Evolutionary conservation across 1,140 invertebrate genomes (phyloP), one percentile per base, ranked within the genome.

Genomic region (Frieseomelitta varia): DNA sequence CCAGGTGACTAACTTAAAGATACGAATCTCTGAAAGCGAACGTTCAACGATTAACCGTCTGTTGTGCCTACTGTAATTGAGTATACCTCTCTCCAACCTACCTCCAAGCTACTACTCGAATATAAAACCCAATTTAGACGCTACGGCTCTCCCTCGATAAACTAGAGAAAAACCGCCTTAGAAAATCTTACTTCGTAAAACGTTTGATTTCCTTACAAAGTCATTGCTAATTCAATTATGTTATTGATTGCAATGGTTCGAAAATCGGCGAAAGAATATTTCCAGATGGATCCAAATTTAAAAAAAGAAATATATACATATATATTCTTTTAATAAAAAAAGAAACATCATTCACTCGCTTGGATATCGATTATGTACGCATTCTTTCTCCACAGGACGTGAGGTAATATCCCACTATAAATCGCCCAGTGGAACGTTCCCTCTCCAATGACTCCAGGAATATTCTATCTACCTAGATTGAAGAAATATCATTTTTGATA

Each of bases 1-100:
- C 80, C 80, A 82, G 80, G 80, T 82, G 80, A 76, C 80, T 65
- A 34, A 55, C 74, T 68, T 24, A 1, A 17, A 82, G 80, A 82
- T 82, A 82, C 34, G 61, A 56, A 82, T 82, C 80, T 82, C 19
- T 17, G 61, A 65, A 17, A 51, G n/a, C 21, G 12, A 53, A 61
- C 55, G 34, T 27, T 47, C 15, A 21, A 77, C 34, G 61, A 67
- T 63, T 19, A 63, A 76, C 56, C 74, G 74, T 63, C 55, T 51
- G 56, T 73, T 53, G 14, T 27, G 27, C 17, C 51, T 19, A 27
- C 24, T 27, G 71, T 24, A 24, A 6, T 73, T n/a, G 21, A 30
- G 47, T 51, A 17, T 24, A 27, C 8, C 34, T 56, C 74, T 21
- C 10, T 58, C 74, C 21, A 12, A 21, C 21, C 30, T 39, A 15